Conservation (phyloP, 2,888 invertebrate genomes). For the Stenurella melanura region DNA sequence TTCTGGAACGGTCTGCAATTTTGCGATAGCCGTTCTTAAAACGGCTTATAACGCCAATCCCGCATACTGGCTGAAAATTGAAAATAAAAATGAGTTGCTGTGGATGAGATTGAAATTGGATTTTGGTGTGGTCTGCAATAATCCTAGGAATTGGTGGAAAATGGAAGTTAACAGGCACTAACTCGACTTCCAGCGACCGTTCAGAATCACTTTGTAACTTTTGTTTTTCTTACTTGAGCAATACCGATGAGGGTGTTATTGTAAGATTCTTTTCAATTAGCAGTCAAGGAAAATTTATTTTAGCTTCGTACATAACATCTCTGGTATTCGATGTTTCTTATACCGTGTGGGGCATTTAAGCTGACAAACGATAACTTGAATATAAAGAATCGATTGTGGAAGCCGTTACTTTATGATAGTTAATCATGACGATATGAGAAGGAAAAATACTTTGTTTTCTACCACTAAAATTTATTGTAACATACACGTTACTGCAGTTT, state of each 20-base stretch:
- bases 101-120: conserved; percentile 67
- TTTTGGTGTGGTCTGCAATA: conserved; percentile 58
- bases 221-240: conserved; percentile 15
- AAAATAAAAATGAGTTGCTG: conserved; percentile 62
- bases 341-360: too few relatives aligned
- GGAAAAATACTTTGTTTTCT: too few relatives aligned
- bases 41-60: conserved; percentile 47
- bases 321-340: too few relatives aligned
- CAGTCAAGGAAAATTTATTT: background rate
- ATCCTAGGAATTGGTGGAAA: conserved; percentile 46
- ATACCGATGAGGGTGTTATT: background rate
- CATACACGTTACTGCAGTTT: too few relatives aligned
- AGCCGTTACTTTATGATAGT: too few relatives aligned
- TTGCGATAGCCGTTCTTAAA: conserved; percentile 50
- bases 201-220: conserved; percentile 29
- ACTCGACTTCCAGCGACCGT: conserved; percentile 34
- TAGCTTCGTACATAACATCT: too few relatives aligned
- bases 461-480: too few relatives aligned
- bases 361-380: too few relatives aligned
- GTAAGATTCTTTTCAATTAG: background rate
- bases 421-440: too few relatives aligned
- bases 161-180: conserved; percentile 39
- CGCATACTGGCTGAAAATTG: conserved; percentile 53
- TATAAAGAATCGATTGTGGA: too few relatives aligned
- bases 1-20: conserved; percentile 42